Percentiles rank a stretch among this genome's conserved stretches.
Evolutionary conservation across 2,113 vertebrate species (phyloP).

Genomic region (Aythya baeri): DNA sequence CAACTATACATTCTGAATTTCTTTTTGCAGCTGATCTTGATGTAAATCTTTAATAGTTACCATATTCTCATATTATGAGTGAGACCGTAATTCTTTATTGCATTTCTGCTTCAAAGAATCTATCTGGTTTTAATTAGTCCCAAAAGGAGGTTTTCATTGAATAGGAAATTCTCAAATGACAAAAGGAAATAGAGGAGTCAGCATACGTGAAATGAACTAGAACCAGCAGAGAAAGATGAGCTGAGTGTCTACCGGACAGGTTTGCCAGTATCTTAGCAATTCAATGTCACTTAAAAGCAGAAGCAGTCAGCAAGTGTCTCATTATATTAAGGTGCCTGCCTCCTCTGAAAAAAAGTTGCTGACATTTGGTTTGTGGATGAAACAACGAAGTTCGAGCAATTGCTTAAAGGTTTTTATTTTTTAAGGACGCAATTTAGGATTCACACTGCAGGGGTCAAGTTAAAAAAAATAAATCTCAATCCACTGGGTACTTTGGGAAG

Average conservation of each 20-base stretch:
- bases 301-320: conserved; percentile 2
- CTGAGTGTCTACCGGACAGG: neutral
- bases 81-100: neutral
- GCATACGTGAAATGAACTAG: conserved; percentile 35
- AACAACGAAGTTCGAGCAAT: neutral
- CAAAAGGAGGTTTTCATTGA: conserved; percentile 21
- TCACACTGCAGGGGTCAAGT: neutral
- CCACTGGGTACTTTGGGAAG: neutral
- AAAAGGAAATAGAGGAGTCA: conserved; percentile 12
- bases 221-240: neutral
- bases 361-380: neutral
- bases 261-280: conserved; percentile 41
- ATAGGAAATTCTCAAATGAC: conserved; percentile 26
- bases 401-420: neutral
- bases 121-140: conserved; percentile 44
- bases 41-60: too few species aligned
- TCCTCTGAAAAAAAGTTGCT: neutral
- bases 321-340: neutral
- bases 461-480: neutral
- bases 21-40: too few species aligned
- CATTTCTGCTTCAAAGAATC: conserved; percentile 9
- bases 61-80: neutral
- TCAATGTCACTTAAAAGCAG: conserved; percentile 5
- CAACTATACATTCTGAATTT: too few species aligned
- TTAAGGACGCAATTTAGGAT: neutral